These are phyloP conservation scores for Phortica variegata DNA, from an alignment of 1,140 invertebrate species.

Conservation along the genomic window DNA sequence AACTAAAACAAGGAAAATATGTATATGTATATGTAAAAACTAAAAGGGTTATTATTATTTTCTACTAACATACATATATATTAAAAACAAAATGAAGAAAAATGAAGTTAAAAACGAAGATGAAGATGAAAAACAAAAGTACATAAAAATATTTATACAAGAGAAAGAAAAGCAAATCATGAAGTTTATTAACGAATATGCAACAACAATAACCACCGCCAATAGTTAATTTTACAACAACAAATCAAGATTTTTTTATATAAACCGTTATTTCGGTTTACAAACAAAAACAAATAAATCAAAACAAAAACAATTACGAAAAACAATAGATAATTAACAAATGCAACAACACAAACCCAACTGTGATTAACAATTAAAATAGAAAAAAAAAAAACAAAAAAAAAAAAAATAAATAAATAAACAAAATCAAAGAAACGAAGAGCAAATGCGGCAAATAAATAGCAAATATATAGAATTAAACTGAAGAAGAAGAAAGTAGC, in stretches of 20 bases:
- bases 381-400: background rate
- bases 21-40: too few species aligned
- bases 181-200: background rate
- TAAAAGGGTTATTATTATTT: too few species aligned
- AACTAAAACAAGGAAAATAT: too few species aligned
- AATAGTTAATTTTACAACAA: conserved; percentile 1
- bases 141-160: conserved; percentile 15
- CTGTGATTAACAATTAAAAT: conserved; percentile 6
- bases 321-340: conserved; percentile 9
- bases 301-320: conserved; percentile 22
- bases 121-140: background rate
- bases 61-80: background rate
- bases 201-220: conserved; percentile 2
- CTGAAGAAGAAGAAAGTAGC: background rate
- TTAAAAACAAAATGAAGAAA: background rate
- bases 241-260: background rate
- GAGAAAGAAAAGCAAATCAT: conserved; percentile 1
- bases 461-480: background rate
- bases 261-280: conserved; percentile 9
- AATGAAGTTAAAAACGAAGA: background rate
- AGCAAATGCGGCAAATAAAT: background rate
- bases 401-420: conserved; percentile 4
- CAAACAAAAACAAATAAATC: conserved; percentile 26
- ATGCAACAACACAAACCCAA: background rate
- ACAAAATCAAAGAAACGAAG: conserved; percentile 8